phyloP scores from a whole-genome alignment of 2,113 vertebrate genomes.

The Pholis gunnellus region DNA sequence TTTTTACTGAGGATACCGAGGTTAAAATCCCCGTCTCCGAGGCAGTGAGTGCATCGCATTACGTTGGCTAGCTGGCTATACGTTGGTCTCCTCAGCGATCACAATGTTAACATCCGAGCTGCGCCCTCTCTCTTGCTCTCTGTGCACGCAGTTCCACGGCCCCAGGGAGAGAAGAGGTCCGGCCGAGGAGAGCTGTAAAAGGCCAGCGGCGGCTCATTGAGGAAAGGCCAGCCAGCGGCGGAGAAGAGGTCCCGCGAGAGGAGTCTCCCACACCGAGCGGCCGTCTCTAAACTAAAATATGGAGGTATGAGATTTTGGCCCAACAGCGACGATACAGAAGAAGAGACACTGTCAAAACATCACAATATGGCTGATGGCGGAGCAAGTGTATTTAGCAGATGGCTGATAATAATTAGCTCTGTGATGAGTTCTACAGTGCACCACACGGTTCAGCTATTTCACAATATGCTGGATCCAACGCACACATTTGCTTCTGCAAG shows the following conservation, averaged over 20 bases:
- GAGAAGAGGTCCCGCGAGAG: not conserved
- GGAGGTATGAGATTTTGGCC: not conserved
- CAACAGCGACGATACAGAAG: not conserved
- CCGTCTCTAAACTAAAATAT: not conserved
- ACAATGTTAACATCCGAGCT: not conserved
- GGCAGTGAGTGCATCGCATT: not conserved
- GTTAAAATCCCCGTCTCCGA: not conserved
- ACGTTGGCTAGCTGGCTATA: not conserved
- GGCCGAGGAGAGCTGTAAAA: not conserved
- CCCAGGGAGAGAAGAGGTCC: not conserved
- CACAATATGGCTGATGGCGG: constrained; percentile 44
- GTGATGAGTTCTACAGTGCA: constrained; percentile 58
- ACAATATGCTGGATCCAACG: constrained; percentile 60
- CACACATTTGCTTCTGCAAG: constrained; percentile 61
- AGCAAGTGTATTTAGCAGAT: constrained; percentile 61
- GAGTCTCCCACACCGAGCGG: not conserved
- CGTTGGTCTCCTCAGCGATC: not conserved
- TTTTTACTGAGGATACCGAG: not conserved
- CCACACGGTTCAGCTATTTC: constrained; percentile 60
- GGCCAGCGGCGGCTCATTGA: not conserved
- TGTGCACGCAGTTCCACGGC: not conserved
- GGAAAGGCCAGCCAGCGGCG: not conserved
- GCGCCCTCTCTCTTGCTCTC: no score
- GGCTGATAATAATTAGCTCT: constrained; percentile 72
- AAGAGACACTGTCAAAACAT: constrained; percentile 11